Conservation (phyloP, 2,888 invertebrate genomes). For the Limnephilus marmoratus region DNA sequence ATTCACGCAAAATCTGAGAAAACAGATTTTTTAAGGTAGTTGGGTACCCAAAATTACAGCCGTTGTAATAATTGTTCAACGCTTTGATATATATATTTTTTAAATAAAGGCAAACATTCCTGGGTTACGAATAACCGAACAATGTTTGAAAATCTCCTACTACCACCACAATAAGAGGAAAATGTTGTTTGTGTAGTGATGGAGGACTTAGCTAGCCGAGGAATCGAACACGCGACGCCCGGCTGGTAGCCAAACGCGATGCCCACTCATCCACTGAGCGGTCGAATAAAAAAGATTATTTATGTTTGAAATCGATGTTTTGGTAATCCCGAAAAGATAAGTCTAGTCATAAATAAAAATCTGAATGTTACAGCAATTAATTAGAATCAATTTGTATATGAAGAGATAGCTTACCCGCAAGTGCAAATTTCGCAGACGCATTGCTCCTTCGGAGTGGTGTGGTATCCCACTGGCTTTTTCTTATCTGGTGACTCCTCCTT, state of each 20-base stretch:
- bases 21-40: background rate
- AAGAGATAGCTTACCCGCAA: slow-evolving; percentile 85
- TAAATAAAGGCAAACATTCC: no score
- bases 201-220: no score
- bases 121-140: no score
- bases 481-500: slow-evolving; percentile 69
- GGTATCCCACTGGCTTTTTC: slow-evolving; percentile 69
- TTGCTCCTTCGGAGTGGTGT: slow-evolving; percentile 79
- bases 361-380: background rate
- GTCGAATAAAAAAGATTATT: background rate
- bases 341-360: background rate
- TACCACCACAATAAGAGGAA: no score
- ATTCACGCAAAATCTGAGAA: background rate
- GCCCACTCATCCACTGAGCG: no score
- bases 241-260: no score
- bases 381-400: background rate
- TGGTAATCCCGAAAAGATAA: background rate
- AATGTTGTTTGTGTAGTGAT: no score
- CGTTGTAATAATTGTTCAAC: background rate
- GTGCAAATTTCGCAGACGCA: slow-evolving; percentile 95
- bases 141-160: no score
- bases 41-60: no score
- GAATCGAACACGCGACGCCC: no score
- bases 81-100: background rate
- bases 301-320: background rate